Base-by-base conservation (phyloP, 1,140 invertebrate genomes). In the Pseudoatta argentina region DNA sequence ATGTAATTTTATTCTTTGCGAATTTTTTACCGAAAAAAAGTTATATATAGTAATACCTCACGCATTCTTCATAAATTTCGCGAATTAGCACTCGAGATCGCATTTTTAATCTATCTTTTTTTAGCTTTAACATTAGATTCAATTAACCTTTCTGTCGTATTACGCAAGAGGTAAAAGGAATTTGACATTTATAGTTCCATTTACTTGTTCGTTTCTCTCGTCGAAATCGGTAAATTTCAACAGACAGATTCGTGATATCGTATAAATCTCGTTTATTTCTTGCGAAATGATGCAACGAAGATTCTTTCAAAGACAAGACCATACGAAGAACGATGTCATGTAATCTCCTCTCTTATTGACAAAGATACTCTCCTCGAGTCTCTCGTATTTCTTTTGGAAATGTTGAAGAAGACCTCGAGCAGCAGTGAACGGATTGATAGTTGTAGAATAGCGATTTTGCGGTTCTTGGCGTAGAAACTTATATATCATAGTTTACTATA, bases 381-480 rank as follows among this genome's bases (percentile, higher is more conserved):
- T 66, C 21, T 63, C 53, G 24, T 76, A 87, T 87, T 87, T 87
- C 69, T 64, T 16, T 1, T 24, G n/a, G 53, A 87, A 87, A 87
- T 86, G 63, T 86, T 57, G 34, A 64, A 51, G 24, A n/a, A 48
- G 86, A 87, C 71, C 86, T 87, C 86, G 61, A 53, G 10, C 44
- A 24, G 44, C 51, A 27, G 51, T 63, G 16, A 27, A 53, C 21
- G 12, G 12, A 57, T 30, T 55, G 18, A 18, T 44, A 53, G 27
- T 64, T 64, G 14, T 64, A 77, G 4, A 10, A 44, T 7, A 85
- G 18, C 21, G 8, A 75, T 61, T 64, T 76, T 3, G 48, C 14
- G 27, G 18, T 6, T 59, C 8, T 48, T 82, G 18, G 44, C 24
- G 16, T 0, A 48, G 39, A 44, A 72, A 51, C 0, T 51, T 57